phyloP scores from a whole-genome alignment of 2,113 vertebrate genomes.

The Smithornis capensis region DNA sequence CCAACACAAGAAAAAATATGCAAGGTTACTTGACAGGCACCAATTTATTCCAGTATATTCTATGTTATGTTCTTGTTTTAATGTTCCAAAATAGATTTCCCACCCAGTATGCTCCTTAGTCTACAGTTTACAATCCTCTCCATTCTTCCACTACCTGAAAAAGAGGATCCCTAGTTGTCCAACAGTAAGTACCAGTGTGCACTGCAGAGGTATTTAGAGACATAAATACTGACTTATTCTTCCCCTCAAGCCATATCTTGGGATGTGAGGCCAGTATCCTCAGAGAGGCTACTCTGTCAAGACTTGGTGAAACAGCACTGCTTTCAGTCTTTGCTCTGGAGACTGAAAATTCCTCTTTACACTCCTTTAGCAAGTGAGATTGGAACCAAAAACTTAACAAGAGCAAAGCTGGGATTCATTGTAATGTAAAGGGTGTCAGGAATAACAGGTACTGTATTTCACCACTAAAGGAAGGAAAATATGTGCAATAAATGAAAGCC shows the following conservation, averaged over 20 bases:
- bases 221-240: not conserved
- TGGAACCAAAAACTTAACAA: not conserved
- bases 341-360: not conserved
- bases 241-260: not conserved
- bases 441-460: slow-evolving; percentile 5
- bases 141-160: not conserved
- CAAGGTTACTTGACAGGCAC: not conserved
- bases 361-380: not conserved
- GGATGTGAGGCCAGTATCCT: not conserved
- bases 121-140: not conserved
- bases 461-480: not conserved
- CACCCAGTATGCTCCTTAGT: not conserved
- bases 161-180: not conserved
- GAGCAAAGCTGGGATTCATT: not conserved
- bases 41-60: not conserved
- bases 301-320: not conserved
- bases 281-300: not conserved
- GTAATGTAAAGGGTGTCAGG: not conserved
- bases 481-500: not conserved
- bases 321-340: not conserved
- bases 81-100: not conserved
- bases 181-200: not conserved
- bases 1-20: not conserved
- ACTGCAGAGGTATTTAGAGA: not conserved
- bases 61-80: not conserved